These are phyloP conservation scores for Ostrea edulis DNA, from an alignment of 1,140 invertebrate genomes.

Conservation along the genomic window DNA sequence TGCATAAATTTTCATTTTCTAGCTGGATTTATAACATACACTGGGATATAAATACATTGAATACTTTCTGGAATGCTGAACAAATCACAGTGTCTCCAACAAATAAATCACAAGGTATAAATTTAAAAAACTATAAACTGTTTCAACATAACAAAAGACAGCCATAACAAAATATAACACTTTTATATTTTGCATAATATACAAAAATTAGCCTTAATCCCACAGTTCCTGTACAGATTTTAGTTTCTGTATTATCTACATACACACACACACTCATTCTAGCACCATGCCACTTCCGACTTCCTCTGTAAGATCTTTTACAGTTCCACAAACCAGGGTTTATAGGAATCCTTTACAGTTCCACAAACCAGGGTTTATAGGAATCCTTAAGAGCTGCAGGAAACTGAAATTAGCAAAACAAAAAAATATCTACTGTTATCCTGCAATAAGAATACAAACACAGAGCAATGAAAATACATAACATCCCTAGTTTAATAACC, in stretches of 20 bases:
- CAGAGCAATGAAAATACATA: too few relatives aligned
- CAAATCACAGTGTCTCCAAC: too few relatives aligned
- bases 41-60: too few relatives aligned
- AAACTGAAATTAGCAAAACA: slow-evolving; percentile 54
- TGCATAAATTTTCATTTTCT: too few relatives aligned
- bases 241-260: not conserved
- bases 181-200: not conserved
- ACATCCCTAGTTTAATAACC: too few relatives aligned
- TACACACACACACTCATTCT: not conserved
- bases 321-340: slow-evolving; percentile 64
- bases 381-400: slow-evolving; percentile 56
- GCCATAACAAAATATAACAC: not conserved
- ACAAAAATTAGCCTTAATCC: not conserved
- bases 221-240: not conserved
- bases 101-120: too few relatives aligned
- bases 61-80: too few relatives aligned
- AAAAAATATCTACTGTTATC: not conserved
- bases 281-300: not conserved
- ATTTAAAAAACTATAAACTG: too few relatives aligned
- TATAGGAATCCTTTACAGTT: slow-evolving; percentile 52
- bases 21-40: too few relatives aligned
- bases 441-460: too few relatives aligned
- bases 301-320: slow-evolving; percentile 30
- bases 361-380: slow-evolving; percentile 64
- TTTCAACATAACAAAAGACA: not conserved